phyloP scores from a whole-genome alignment of 2,113 vertebrate genomes.

The Pyxicephalus adspersus region DNA sequence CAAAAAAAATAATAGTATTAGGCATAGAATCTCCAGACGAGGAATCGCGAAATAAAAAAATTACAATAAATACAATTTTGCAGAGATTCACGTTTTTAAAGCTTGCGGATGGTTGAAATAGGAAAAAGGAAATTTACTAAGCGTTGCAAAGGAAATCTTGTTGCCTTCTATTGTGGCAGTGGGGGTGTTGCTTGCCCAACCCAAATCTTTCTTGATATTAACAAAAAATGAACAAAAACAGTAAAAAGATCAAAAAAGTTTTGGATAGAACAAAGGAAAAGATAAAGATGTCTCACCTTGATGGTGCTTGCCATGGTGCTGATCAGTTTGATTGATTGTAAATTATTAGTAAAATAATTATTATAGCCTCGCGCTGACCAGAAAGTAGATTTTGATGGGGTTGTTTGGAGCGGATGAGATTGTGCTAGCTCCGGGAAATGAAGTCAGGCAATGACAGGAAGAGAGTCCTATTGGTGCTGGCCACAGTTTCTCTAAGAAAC shows the following conservation, averaged over 20 bases:
- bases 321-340: conserved; percentile 80
- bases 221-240: conserved; percentile 62
- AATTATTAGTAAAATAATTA: conserved; percentile 82
- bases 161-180: conserved; percentile 82
- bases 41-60: conserved; percentile 75
- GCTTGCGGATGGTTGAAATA: conserved; percentile 83
- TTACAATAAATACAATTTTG: conserved; percentile 66
- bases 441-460: conserved; percentile 93
- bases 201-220: conserved; percentile 71
- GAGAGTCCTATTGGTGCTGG: conserved; percentile 94
- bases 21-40: conserved; percentile 65
- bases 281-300: conserved; percentile 82
- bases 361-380: conserved; percentile 84
- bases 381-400: conserved; percentile 83
- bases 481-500: conserved; percentile 85
- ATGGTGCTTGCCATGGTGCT: conserved; percentile 89
- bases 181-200: conserved; percentile 83
- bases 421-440: conserved; percentile 95
- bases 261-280: background rate
- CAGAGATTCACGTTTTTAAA: conserved; percentile 85
- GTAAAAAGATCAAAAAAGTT: conserved; percentile 60
- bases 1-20: background rate
- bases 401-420: conserved; percentile 94
- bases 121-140: conserved; percentile 94
- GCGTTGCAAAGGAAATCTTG: conserved; percentile 89